Conservation (phyloP, 2,888 invertebrate species). For the Coenonympha glycerion region DNA sequence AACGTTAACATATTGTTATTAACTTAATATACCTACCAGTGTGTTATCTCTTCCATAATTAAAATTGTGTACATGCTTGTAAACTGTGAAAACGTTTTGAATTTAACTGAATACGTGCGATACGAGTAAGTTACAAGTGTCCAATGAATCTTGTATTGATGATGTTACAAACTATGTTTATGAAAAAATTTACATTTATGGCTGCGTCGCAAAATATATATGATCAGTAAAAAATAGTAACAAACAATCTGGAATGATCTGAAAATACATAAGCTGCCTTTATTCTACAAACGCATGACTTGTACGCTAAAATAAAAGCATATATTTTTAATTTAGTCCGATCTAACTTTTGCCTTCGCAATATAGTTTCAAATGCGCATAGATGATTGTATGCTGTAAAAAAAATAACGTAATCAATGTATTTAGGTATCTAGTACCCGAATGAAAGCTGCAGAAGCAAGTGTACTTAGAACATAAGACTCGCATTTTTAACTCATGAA, state of each 20-base stretch:
- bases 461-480: slow-evolving; percentile 13
- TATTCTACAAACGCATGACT: slow-evolving; percentile 28
- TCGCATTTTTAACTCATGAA: not conserved
- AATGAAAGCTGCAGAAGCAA: slow-evolving; percentile 59
- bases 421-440: slow-evolving; percentile 20
- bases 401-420: slow-evolving; percentile 13
- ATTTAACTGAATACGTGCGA: slow-evolving; percentile 10
- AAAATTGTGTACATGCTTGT: slow-evolving; percentile 16
- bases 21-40: too few species aligned
- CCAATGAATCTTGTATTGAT: slow-evolving; percentile 2
- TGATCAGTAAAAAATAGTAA: slow-evolving; percentile 24
- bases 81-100: not conserved
- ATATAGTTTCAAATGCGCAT: not conserved
- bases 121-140: slow-evolving; percentile 16
- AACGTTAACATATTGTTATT: too few species aligned
- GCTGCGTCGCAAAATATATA: slow-evolving; percentile 36
- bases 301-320: slow-evolving; percentile 17
- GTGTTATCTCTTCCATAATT: too few species aligned
- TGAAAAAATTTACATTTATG: slow-evolving; percentile 14
- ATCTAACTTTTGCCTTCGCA: slow-evolving; percentile 1
- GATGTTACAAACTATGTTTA: slow-evolving; percentile 4
- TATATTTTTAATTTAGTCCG: slow-evolving; percentile 2
- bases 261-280: slow-evolving; percentile 32
- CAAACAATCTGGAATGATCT: not conserved
- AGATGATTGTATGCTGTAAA: slow-evolving; percentile 10